Evolutionary conservation across 2,113 vertebrate genomes (phyloP), one percentile per base, ranked within the genome.

Genomic region (Stigmatopora nigra): DNA sequence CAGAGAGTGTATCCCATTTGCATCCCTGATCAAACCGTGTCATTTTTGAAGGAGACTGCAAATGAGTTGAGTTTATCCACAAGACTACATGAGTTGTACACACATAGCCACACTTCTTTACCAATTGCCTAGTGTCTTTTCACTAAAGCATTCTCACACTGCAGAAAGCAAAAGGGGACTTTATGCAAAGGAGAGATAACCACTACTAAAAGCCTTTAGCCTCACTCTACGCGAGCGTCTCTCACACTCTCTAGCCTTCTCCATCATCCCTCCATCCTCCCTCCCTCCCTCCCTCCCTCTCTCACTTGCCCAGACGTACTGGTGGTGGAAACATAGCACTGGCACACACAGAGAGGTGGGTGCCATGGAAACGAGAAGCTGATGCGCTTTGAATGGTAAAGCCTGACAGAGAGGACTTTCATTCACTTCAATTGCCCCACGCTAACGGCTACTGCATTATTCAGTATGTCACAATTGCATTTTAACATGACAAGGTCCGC

Each of bases 331-430:
- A 85, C 79, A 81, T 78, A 81, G 80, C 76, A 71, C 69, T 84
- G 84, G 82, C 79, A 81, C 63, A 74, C 58, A 22, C 41, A 22
- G 62, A 36, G 78, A 70, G 67, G 76, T 68, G 80, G 85, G 80
- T 85, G 85, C 87, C 87, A 87, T 87, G 84, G 87, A 83, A 87
- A 88, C 84, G 73, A 84, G 79, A 85, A 87, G 79, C 85, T 82
- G 85, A 85, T 83, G 85, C 85, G 74, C 77, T 83, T 82, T 87
- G 85, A 83, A 86, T 88, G 83, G 85, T 84, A 85, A 86, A 84
- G 78, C 79, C 82, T 83, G 82, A 84, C 86, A 85, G 82, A 85
- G 80, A 84, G 78, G 77, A 83, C 82, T 77, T 82, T 84, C 85
- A 86, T 85, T 87, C 82, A 87, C 67, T 72, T 73, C 65, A 75